These are phyloP conservation scores for Scelioninae gen. 1 DNA, from an alignment of 2,888 invertebrate genomes.

Conservation along the genomic window DNA sequence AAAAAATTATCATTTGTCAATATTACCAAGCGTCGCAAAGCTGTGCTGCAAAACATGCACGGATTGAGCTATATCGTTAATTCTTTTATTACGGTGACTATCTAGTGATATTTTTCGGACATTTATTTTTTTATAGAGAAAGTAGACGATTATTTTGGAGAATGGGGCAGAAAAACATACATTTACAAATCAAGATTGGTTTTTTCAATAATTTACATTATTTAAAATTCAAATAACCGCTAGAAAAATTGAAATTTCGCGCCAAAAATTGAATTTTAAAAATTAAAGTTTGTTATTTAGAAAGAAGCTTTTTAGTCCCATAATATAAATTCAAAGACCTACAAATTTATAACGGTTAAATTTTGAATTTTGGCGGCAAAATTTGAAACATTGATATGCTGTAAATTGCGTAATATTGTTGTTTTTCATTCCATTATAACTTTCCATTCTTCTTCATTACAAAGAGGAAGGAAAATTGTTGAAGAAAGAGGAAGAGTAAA, in stretches of 20 bases:
- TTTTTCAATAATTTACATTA: not conserved
- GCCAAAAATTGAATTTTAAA: too few relatives aligned
- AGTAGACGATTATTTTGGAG: constrained; percentile 8
- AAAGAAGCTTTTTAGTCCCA: too few relatives aligned
- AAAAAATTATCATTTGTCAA: constrained; percentile 1
- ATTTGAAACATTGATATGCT: not conserved
- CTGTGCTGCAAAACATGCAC: constrained; percentile 37
- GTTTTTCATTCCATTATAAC: too few relatives aligned
- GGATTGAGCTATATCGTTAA: constrained; percentile 60
- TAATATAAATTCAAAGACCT: too few relatives aligned
- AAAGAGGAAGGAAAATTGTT: not conserved
- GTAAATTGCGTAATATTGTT: too few relatives aligned
- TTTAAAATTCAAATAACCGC: not conserved
- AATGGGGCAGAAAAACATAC: not conserved
- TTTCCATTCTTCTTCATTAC: not conserved
- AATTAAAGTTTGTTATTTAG: too few relatives aligned
- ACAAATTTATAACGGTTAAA: too few relatives aligned
- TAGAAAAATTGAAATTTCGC: too few relatives aligned
- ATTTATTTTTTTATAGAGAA: not conserved
- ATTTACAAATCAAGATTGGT: constrained; percentile 24
- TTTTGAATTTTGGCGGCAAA: not conserved
- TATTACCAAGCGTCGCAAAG: constrained; percentile 48
- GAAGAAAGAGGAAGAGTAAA: constrained; percentile 1
- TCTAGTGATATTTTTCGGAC: not conserved
- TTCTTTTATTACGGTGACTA: not conserved